These are phyloP conservation scores for Rhagium mordax DNA, from an alignment of 2,888 invertebrate genomes.

Conservation along the genomic window DNA sequence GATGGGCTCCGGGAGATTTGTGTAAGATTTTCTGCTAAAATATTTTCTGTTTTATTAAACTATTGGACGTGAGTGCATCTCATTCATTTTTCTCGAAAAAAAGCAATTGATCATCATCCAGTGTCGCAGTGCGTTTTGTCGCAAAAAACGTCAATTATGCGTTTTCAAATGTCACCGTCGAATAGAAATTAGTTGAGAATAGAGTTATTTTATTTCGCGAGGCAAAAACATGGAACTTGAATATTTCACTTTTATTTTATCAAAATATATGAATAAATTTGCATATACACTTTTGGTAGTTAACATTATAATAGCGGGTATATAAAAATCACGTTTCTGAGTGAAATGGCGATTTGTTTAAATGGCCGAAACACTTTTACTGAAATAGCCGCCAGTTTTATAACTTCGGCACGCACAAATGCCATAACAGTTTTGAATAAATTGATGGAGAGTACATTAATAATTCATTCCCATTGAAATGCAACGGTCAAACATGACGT, in stretches of 20 bases:
- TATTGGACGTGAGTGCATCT: too few relatives aligned
- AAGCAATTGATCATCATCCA: too few relatives aligned
- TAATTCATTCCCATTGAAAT: slow-evolving; percentile 11
- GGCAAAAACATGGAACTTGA: background rate
- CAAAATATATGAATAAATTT: slow-evolving; percentile 13
- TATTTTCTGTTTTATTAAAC: too few relatives aligned
- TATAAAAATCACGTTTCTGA: slow-evolving; percentile 10
- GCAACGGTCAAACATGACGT: slow-evolving; percentile 6
- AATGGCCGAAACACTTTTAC: slow-evolving; percentile 26
- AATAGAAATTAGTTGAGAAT: background rate
- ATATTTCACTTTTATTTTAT: background rate
- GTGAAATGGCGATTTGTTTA: slow-evolving; percentile 15
- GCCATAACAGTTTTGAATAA: slow-evolving; percentile 20
- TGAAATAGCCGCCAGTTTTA: slow-evolving; percentile 15
- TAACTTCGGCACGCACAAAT: slow-evolving; percentile 21
- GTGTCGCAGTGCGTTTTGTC: too few relatives aligned
- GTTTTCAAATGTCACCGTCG: background rate
- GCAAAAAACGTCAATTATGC: too few relatives aligned
- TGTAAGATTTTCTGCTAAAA: too few relatives aligned
- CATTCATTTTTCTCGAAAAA: too few relatives aligned
- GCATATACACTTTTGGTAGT: slow-evolving; percentile 2
- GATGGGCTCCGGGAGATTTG: too few relatives aligned
- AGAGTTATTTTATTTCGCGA: background rate
- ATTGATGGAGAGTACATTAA: slow-evolving; percentile 8
- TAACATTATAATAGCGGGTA: slow-evolving; percentile 1